These are phyloP conservation scores for Coelinius sp. DNA, from an alignment of 2,888 invertebrate species.

Conservation along the genomic window DNA sequence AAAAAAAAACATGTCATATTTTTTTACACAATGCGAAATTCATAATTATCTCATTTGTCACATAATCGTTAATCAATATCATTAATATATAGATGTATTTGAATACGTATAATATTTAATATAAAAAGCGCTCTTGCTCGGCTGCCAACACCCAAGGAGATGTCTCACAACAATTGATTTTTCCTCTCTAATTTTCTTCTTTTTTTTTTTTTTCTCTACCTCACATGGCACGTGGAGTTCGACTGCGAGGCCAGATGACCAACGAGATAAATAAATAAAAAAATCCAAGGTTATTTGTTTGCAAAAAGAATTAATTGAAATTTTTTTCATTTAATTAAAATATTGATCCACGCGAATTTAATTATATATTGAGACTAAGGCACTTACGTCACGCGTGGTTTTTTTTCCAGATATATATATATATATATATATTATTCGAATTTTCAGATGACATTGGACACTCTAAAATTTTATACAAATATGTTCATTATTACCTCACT, in stretches of 20 bases:
- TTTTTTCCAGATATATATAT: constrained; percentile 5
- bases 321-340: background rate
- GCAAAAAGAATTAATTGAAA: background rate
- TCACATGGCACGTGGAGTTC: constrained; percentile 65
- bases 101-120: constrained; percentile 43
- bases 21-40: constrained; percentile 46
- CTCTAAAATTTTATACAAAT: constrained; percentile 19
- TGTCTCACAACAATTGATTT: constrained; percentile 40
- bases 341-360: constrained; percentile 32
- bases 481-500: background rate
- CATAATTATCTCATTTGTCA: constrained; percentile 47
- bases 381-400: constrained; percentile 44
- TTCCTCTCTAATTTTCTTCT: constrained; percentile 10
- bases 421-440: background rate
- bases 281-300: background rate
- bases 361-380: constrained; percentile 45
- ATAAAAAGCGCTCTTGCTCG: constrained; percentile 56
- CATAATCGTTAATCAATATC: constrained; percentile 51
- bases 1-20: constrained; percentile 55
- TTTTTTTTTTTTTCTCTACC: constrained; percentile 38
- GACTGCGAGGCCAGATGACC: constrained; percentile 65
- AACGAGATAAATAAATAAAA: constrained; percentile 2
- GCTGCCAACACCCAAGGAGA: constrained; percentile 55
- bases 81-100: constrained; percentile 45
- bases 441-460: background rate